Evolutionary conservation across 2,113 vertebrate species (phyloP).

Genomic region (Daphoenositta chrysoptera): DNA sequence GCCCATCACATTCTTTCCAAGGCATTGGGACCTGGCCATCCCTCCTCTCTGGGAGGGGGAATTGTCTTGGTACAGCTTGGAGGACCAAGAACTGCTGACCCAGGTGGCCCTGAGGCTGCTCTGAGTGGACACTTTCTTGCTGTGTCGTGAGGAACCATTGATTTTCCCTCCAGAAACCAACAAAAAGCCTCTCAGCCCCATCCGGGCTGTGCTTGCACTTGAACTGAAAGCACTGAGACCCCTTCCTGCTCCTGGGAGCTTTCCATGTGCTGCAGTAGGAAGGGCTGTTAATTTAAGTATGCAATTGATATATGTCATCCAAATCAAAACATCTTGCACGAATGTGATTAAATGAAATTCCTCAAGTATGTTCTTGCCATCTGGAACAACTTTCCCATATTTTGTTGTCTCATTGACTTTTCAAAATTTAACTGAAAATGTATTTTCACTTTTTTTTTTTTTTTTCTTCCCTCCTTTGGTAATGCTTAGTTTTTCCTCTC

Average conservation of each 20-base stretch:
- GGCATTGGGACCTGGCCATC: neutral
- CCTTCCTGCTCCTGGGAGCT: neutral
- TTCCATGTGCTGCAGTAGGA: constrained; percentile 1
- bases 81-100: neutral
- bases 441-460: neutral
- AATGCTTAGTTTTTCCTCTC: neutral
- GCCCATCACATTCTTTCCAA: neutral
- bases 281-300: constrained; percentile 43
- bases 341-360: constrained; percentile 53
- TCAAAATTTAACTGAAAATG: constrained; percentile 28
- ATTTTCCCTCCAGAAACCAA: neutral
- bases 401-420: constrained; percentile 56
- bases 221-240: neutral
- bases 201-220: neutral
- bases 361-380: constrained; percentile 41
- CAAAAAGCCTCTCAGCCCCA: neutral
- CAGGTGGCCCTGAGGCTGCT: neutral
- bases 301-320: constrained; percentile 39
- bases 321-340: constrained; percentile 43
- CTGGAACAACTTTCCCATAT: constrained; percentile 57
- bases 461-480: neutral
- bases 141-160: neutral
- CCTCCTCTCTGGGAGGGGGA: neutral
- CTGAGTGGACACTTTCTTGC: neutral
- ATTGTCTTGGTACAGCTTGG: neutral